Evolutionary conservation across 2,113 vertebrate species (phyloP), one percentile per base, ranked within the genome.

Genomic region (Bucco capensis): DNA sequence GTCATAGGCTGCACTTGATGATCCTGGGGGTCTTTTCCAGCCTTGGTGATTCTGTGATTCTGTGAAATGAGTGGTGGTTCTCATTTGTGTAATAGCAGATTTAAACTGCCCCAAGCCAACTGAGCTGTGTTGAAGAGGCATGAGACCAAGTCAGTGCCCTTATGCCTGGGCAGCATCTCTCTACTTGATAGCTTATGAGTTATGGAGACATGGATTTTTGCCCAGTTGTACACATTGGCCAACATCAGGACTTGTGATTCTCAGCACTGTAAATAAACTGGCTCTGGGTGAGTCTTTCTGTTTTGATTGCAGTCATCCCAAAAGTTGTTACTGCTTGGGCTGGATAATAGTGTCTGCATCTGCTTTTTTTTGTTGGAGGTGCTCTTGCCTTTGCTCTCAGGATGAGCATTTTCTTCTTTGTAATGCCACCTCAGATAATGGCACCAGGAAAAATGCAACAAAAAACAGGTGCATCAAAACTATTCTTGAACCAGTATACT

Each of bases 401-500:
- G 53, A 67, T 84, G 35, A 94, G 14, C 16, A 3, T 83, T 80
- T 94, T 94, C 22, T 75, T 57, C 67, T 85, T 37, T 83, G 60
- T 83, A 91, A 78, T 89, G 65, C 27, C 33, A 56, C 44, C 65
- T 84, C 51, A 57, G 79, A 50, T 65, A 71, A 58, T 64, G 73
- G 58, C 47, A 28, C 27, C 4, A 8, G 38, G 44, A 70, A 82
- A 84, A 83, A 86, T 42, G 46, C 71, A 78, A 56, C 54, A 49
- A 76, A 78, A 88, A 93, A 61, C 67, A 84, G 82, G 66, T 83
- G 50, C 73, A 50, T 93, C 64, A 96, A 91, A 92, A 30, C 69
- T 61, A 25, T 89, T 88, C 56, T 77, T 84, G 90, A 92, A 33
- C 80, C 66, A 27, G 16, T 84, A 35, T 86, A 71, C 83, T 89